A percentile compares a stretch with the other conserved stretches of the same genome.
These are phyloP conservation scores for Ammodramus savannarum DNA, from an alignment of 2,113 vertebrate species.

Conservation along the genomic window DNA sequence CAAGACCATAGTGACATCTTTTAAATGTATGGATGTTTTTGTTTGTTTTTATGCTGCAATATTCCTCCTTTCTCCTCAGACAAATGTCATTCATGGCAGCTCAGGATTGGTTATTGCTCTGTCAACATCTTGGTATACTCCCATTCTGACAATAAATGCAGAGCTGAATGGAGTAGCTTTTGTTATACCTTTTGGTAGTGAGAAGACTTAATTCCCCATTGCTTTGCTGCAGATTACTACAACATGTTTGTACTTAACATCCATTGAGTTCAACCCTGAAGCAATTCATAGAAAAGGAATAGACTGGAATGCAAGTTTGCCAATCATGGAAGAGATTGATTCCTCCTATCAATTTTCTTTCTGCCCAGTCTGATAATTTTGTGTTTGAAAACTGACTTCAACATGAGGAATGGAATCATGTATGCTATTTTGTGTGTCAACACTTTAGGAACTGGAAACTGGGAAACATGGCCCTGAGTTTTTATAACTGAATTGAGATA, in stretches of 20 bases:
- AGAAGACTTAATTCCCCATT: not conserved
- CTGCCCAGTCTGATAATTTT: not conserved
- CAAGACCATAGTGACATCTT: not conserved
- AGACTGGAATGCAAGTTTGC: not conserved
- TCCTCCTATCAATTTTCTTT: not conserved
- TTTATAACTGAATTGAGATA: not conserved
- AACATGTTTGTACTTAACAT: not conserved
- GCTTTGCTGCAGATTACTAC: not conserved
- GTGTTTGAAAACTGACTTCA: not conserved
- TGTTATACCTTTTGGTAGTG: not conserved
- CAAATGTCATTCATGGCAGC: accelerated
- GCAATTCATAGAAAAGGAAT: not conserved
- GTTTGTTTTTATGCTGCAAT: not conserved
- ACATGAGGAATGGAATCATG: not conserved
- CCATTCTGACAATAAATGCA: not conserved
- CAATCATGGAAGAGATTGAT: not conserved
- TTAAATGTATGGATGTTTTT: not conserved
- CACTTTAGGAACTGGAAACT: not conserved
- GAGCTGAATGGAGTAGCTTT: not conserved
- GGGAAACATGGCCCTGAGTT: not conserved
- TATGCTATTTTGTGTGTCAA: not conserved
- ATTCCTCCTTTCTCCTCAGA: not conserved
- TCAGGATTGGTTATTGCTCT: not conserved
- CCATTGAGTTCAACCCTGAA: not conserved
- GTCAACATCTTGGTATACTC: not conserved